Evolutionary conservation across 30 jellyfish, hydroid and myxozoan species (phyloP), one percentile per base, ranked within the genome.

Genomic region (Euphysa ruthae): DNA sequence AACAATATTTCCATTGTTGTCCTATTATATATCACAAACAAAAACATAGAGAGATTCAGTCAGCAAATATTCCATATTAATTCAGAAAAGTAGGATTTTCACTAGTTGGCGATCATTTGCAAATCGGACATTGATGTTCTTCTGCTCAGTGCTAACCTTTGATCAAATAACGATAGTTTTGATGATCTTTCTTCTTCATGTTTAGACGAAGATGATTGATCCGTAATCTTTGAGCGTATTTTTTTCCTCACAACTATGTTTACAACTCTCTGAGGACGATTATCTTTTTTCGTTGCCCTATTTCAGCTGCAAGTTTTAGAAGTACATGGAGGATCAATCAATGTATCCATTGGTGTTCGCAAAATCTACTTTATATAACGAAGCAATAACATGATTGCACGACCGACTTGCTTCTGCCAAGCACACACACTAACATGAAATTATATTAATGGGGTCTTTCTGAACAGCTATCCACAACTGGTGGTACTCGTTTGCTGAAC

Each of bases 341-440:
- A 26, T 4, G 26, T 25, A 71, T 15, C 63, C 49, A 18, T 56
- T 55, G 82, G 28, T 25, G 29, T 46, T 4, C 7, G 82, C 84
- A 71, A 18, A 8, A 25, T 65, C 60, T 16, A 65, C 32, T 65
- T 65, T 65, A 28, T 35, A 65, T 15, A 65, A 74, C 24, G 60
- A 5, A 21, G 82, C 82, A 35, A 71, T 55, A 4, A 58, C 82
- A 35, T 71, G 84, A 51, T 33, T 71, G 66, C 82, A 71, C 10
- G 60, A 38, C 58, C 58, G 44, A 71, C 18, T 14, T 0, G 82
- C 57, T 30, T 81, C 84, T 23, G 84, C 84, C 87, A 69, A 60
- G 25, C 85, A 82, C 21, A 76, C 3, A 63, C 90, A 71, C 83
- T 80, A 82, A 42, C 52, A 28, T 52, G 81, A 20, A 34, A 66